Percentiles rank a stretch among this genome's conserved stretches.
Evolutionary conservation across 2,113 vertebrate genomes (phyloP).

Genomic region (Calonectris borealis): DNA sequence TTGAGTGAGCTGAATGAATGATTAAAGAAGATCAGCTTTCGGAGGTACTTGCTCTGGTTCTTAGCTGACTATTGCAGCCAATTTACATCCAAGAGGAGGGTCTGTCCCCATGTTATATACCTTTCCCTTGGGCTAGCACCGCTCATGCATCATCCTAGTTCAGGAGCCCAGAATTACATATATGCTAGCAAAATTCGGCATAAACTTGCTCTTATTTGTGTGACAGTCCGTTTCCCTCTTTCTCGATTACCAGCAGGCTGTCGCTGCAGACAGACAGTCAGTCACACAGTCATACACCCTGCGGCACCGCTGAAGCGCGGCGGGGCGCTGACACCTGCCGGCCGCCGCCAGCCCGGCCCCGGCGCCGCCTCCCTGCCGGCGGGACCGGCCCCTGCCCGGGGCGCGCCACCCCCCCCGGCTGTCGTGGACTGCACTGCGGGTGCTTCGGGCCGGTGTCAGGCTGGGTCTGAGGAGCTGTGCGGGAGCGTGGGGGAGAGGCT

Average conservation of each 20-base stretch:
- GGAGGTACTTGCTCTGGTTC: not conserved
- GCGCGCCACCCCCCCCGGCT: too few species aligned
- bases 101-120: fast-evolving
- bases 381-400: too few species aligned
- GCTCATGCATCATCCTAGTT: fast-evolving
- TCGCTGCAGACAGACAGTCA: not conserved
- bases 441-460: too few species aligned
- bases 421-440: too few species aligned
- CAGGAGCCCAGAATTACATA: not conserved
- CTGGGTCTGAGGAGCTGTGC: too few species aligned
- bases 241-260: fast-evolving
- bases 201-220: fast-evolving
- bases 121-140: not conserved
- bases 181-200: fast-evolving
- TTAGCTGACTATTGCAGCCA: not conserved
- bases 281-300: too few species aligned
- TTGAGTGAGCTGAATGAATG: not conserved
- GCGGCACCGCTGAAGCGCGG: not conserved
- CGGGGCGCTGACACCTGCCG: not conserved
- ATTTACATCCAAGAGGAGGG: not conserved
- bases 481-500: too few species aligned
- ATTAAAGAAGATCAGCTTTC: not conserved
- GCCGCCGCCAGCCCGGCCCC: not conserved
- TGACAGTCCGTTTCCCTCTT: fast-evolving
- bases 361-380: too few species aligned